phyloP scores from a whole-genome alignment of 1,140 invertebrate species.

The Chironomus striatipennis region DNA sequence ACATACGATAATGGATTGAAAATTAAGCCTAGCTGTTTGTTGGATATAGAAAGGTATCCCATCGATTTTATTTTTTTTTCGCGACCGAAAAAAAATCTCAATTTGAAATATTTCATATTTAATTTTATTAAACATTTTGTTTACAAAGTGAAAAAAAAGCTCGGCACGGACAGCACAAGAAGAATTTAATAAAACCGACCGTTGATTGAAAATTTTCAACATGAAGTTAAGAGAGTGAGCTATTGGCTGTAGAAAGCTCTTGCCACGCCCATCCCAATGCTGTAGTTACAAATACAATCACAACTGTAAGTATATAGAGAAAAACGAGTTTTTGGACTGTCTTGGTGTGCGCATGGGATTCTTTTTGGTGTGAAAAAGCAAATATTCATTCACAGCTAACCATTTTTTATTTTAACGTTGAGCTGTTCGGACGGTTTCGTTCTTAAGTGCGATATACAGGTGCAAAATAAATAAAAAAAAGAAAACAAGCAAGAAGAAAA shows the following conservation, averaged over 20 bases:
- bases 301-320: background rate
- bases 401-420: conserved; percentile 20
- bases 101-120: background rate
- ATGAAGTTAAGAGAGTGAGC: background rate
- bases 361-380: background rate
- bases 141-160: background rate
- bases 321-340: conserved; percentile 12
- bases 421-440: background rate
- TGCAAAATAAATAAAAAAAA: background rate
- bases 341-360: background rate
- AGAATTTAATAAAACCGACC: background rate
- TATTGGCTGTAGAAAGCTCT: background rate
- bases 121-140: background rate
- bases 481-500: background rate
- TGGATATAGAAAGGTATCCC: no score
- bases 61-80: background rate
- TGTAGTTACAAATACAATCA: background rate
- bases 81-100: background rate
- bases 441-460: conserved; percentile 15
- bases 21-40: no score
- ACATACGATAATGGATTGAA: background rate
- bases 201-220: conserved; percentile 18
- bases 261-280: background rate
- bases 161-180: no score
- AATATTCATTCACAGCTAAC: conserved; percentile 13